These are phyloP conservation scores for Diaprepes abbreviatus DNA, from an alignment of 2,888 invertebrate species.

Conservation along the genomic window DNA sequence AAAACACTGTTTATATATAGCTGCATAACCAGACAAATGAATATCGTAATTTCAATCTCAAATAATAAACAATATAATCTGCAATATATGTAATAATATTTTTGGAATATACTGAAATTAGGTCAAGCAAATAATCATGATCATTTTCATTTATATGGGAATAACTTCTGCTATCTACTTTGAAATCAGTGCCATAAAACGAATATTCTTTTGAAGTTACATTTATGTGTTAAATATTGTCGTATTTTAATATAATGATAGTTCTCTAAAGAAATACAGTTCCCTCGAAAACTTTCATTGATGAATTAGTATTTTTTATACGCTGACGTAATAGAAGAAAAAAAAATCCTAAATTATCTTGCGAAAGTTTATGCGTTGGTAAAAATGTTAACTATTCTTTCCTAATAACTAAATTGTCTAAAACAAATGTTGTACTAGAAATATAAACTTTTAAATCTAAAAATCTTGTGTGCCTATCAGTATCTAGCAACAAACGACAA, in stretches of 20 bases:
- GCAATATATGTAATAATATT: no score
- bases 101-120: no score
- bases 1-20: no score
- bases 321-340: not conserved
- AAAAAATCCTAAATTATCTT: no score
- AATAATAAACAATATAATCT: no score
- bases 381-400: constrained; percentile 9
- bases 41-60: no score
- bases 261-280: constrained; percentile 22
- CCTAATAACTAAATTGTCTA: not conserved
- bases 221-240: constrained; percentile 16
- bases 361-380: not conserved
- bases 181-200: no score
- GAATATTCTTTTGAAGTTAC: constrained; percentile 4
- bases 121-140: not conserved
- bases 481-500: constrained; percentile 7
- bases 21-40: no score
- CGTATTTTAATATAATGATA: no score
- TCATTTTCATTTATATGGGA: not conserved
- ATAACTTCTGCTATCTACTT: no score
- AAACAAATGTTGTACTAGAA: not conserved
- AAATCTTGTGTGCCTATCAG: constrained; percentile 13
- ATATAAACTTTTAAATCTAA: constrained; percentile 19
- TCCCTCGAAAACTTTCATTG: constrained; percentile 14
- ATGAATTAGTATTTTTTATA: constrained; percentile 21